phyloP scores from a whole-genome alignment of 1,140 invertebrate genomes.

The Bombus sylvicola region DNA sequence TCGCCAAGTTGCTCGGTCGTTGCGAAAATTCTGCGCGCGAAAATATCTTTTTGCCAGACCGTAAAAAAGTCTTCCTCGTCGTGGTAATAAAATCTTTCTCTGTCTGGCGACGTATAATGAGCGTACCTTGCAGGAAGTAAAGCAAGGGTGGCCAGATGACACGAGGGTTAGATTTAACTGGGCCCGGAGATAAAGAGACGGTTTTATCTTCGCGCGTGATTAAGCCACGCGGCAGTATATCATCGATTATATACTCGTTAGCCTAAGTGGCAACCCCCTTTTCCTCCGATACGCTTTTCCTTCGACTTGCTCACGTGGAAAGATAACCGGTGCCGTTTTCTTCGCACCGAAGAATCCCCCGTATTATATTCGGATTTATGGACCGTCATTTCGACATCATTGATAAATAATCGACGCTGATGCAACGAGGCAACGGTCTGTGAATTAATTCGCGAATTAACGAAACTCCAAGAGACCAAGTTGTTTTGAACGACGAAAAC shows the following conservation, averaged over 20 bases:
- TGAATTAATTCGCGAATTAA: slow-evolving; percentile 25
- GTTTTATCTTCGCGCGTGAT: slow-evolving; percentile 80
- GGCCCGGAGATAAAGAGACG: slow-evolving; percentile 48
- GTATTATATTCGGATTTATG: slow-evolving; percentile 64
- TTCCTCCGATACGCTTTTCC: slow-evolving; percentile 44
- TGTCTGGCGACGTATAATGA: slow-evolving; percentile 58
- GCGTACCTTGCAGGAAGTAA: slow-evolving; percentile 27
- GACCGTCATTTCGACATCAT: slow-evolving; percentile 20
- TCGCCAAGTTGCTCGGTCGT: neutral
- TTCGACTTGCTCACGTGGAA: slow-evolving; percentile 47
- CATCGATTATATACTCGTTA: slow-evolving; percentile 81
- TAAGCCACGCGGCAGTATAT: slow-evolving; percentile 76
- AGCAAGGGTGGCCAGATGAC: slow-evolving; percentile 53
- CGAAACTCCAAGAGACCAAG: neutral
- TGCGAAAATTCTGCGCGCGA: neutral
- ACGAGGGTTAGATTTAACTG: slow-evolving; percentile 57
- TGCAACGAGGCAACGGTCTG: neutral
- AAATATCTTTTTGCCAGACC: slow-evolving; percentile 12
- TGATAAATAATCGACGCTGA: slow-evolving; percentile 57
- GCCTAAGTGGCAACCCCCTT: slow-evolving; percentile 59
- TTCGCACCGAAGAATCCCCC: slow-evolving; percentile 20
- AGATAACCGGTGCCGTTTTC: slow-evolving; percentile 49
- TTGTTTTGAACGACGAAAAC: neutral
- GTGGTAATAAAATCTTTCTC: slow-evolving; percentile 62
- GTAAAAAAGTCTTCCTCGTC: slow-evolving; percentile 57